Evolutionary conservation across 2,888 invertebrate genomes (phyloP), one percentile per base, ranked within the genome.

Genomic region (Dicyrtoma fusca): DNA sequence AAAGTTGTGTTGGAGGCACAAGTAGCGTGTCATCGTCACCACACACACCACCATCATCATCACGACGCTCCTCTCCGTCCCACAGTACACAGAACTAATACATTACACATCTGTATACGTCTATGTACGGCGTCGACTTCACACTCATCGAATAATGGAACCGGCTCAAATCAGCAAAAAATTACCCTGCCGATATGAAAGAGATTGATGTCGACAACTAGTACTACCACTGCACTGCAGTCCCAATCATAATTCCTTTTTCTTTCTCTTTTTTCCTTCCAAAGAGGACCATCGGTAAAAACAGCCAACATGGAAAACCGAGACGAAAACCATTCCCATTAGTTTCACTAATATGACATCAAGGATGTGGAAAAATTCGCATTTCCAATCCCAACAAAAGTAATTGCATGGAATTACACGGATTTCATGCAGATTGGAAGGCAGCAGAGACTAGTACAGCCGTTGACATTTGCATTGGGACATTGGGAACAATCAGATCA

Each of bases 101-200:
- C 53, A 19, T 49, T 49, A 49, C 49, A 49, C 49, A 49, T 49
- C 19, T 55, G 11, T 21, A 55, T 11, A 55, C 53, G 53, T 21
- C 13, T 55, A 8, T n/a, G 51, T 51, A 51, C 21, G 11, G 21
- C n/a, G 8, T 21, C 17, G n/a, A 19, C 17, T n/a, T 19, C 51
- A 51, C 59, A 26, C 59, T 59, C 64, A 71, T 62, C 62, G 42
- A 70, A 62, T 70, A 51, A 62, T 63, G 55, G 57, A 57, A 64
- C 57, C 71, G 65, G 17, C 64, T 65, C 71, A 71, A 65, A 65
- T 65, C 64, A 65, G 64, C 71, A 71, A 65, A 59, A 71, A 65
- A 71, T 71, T 57, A 71, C 65, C 71, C 64, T 71, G 64, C 34
- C 71, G 57, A 68, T 68, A 57, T 59, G 55, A 57, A 45, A 68